These are phyloP conservation scores for Camponotus vicinus DNA, from an alignment of 1,140 invertebrate species.

Conservation along the genomic window DNA sequence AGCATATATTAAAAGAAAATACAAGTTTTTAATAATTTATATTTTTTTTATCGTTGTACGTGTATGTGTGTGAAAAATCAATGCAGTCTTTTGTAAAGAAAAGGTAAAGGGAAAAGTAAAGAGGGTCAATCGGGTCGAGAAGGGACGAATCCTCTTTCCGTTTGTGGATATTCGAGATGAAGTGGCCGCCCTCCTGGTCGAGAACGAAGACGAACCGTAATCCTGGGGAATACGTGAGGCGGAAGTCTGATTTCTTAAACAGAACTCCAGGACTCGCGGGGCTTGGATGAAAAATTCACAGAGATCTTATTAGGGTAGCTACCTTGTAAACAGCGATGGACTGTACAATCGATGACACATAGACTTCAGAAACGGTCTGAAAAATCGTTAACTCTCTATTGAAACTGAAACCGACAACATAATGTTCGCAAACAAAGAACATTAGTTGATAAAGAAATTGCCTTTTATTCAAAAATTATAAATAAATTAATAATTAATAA, in stretches of 20 bases:
- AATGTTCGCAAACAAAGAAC: not conserved
- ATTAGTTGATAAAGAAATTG: not conserved
- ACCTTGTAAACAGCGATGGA: conserved; percentile 33
- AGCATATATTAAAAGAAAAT: not conserved
- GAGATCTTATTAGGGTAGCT: conserved; percentile 34
- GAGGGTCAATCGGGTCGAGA: not conserved
- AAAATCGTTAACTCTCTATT: conserved; percentile 20
- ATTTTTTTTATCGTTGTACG: too few species aligned
- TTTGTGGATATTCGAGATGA: conserved; percentile 56
- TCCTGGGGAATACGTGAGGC: conserved; percentile 47
- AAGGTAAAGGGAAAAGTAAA: not conserved
- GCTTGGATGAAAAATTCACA: conserved; percentile 44
- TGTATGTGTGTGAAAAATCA: not conserved
- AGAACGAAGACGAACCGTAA: conserved; percentile 35
- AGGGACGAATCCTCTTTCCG: conserved; percentile 22
- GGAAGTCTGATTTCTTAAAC: conserved; percentile 59
- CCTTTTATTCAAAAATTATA: not conserved
- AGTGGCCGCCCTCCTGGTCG: conserved; percentile 31
- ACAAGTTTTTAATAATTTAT: not conserved
- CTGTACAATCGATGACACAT: not conserved
- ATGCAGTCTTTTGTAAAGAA: not conserved
- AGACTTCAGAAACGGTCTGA: not conserved
- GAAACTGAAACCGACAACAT: not conserved
- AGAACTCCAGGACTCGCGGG: conserved; percentile 32
- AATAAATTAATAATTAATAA: not conserved